Base-by-base conservation (phyloP, 2,888 invertebrate species). In the Orgyia antiqua region DNA sequence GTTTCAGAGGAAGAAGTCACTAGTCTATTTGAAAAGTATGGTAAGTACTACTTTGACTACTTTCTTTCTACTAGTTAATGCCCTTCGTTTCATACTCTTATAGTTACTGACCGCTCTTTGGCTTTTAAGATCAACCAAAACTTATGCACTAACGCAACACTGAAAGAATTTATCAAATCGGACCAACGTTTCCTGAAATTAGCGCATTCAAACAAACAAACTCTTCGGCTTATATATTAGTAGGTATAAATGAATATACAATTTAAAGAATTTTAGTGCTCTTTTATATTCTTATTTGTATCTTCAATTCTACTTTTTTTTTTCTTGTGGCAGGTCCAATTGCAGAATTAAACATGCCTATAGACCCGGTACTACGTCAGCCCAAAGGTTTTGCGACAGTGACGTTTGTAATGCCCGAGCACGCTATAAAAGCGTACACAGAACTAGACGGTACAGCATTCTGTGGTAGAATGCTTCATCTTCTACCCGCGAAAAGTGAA, bases 311-410 rank as follows among this genome's bases (percentile, higher is more conserved):
- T n/a, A n/a, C n/a, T n/a, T n/a, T n/a, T n/a, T n/a, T n/a, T n/a
- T n/a, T n/a, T n/a, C n/a, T n/a, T n/a, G n/a, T n/a, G n/a, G n/a
- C 58, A 94, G 95, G 98, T 29, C 94, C 94, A 0, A 54, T 98
- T 19, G 89, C 94, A 0, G 98, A 98, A 73, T 89, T 98, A 0
- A 92, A 92, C 72, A 86, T 99, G 62, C 98, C 99, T 0, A 89
- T 99, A 32, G 98, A 99, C 70, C 87, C 88, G 31, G 65, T 90
- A 1, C 93, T 94, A 0, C 91, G 96, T 20, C 92, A 93, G 68
- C 88, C 92, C 8, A 98, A 98, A 78, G 98, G 99, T 1, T 99
- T 97, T 73, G 99, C 96, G 0, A 93, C 94, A 0, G 89, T 99
- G 0, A 96, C 97, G 0, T 99, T 91, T 68, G 84, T 99, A 64